phyloP scores from a whole-genome alignment of 1,140 invertebrate genomes.

The Neodiprion fabricii region DNA sequence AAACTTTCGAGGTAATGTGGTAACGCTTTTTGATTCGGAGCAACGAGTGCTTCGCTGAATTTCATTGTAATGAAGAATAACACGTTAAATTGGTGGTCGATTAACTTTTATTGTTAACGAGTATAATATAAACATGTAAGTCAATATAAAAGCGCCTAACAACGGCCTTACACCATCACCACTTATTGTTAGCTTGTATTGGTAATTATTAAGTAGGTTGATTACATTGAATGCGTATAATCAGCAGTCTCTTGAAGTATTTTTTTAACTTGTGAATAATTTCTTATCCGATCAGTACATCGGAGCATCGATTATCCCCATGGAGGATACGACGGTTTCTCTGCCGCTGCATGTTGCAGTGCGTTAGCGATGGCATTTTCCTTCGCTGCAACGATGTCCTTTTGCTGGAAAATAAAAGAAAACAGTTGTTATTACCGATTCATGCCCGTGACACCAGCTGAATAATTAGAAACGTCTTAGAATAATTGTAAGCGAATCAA shows the following conservation, averaged over 20 bases:
- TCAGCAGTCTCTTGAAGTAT: not conserved
- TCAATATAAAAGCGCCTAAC: not conserved
- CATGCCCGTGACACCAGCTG: too few relatives aligned
- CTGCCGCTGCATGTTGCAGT: conserved; percentile 42
- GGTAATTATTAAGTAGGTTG: not conserved
- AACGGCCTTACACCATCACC: not conserved
- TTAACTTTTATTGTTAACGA: not conserved
- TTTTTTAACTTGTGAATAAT: not conserved
- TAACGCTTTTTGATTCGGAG: too few relatives aligned
- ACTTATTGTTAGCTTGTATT: not conserved
- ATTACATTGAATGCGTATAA: not conserved
- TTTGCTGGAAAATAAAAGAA: conserved; percentile 42
- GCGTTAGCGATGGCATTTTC: conserved; percentile 55
- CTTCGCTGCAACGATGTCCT: conserved; percentile 53
- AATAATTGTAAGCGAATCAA: conserved; percentile 15
- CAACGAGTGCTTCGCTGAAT: too few relatives aligned
- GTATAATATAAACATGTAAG: not conserved
- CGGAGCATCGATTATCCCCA: conserved; percentile 40
- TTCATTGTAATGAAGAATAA: too few relatives aligned
- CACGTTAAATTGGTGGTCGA: too few relatives aligned
- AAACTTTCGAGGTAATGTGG: too few relatives aligned
- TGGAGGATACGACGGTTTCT: conserved; percentile 44
- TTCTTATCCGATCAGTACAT: not conserved
- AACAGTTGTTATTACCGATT: conserved; percentile 29
- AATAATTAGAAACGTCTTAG: not conserved